Evolutionary conservation across 2,888 invertebrate genomes (phyloP).

Genomic region (Stenichneumon culpator): DNA sequence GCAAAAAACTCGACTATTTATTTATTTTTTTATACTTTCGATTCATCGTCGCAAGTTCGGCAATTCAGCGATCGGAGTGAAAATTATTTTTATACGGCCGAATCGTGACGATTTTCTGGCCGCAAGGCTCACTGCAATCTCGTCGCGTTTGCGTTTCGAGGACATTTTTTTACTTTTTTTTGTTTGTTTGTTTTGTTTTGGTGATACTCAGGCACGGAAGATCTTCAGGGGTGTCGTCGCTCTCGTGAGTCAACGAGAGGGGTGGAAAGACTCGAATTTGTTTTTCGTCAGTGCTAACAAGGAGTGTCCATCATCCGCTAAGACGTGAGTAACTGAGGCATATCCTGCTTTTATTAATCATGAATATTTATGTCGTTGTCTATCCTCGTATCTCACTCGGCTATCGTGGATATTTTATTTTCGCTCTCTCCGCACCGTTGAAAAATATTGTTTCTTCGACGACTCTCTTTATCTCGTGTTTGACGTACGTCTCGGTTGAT

Average conservation of each 20-base stretch:
- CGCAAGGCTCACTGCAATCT: background rate
- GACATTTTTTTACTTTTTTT: background rate
- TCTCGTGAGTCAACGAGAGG: background rate
- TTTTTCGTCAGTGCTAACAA: slow-evolving; percentile 29
- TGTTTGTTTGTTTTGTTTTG: background rate
- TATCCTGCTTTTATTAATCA: background rate
- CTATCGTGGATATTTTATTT: slow-evolving; percentile 6
- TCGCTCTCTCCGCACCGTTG: slow-evolving; percentile 27
- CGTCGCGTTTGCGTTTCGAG: background rate
- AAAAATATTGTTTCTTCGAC: slow-evolving; percentile 52
- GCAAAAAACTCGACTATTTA: background rate
- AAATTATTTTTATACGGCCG: background rate
- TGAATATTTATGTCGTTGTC: background rate
- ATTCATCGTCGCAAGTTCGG: background rate
- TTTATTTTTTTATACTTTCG: background rate
- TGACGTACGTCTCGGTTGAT: slow-evolving; percentile 13
- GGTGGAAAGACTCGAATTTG: slow-evolving; percentile 1
- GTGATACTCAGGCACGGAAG: slow-evolving; percentile 2
- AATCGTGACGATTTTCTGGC: background rate
- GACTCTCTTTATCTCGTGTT: slow-evolving; percentile 46
- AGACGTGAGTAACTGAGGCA: slow-evolving; percentile 60
- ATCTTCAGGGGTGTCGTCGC: slow-evolving; percentile 4
- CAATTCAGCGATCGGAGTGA: background rate
- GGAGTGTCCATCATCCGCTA: slow-evolving; percentile 56
- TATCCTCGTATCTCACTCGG: background rate